Evolutionary conservation across 2,888 invertebrate species (phyloP).

Genomic region (Napeogenes sylphis): DNA sequence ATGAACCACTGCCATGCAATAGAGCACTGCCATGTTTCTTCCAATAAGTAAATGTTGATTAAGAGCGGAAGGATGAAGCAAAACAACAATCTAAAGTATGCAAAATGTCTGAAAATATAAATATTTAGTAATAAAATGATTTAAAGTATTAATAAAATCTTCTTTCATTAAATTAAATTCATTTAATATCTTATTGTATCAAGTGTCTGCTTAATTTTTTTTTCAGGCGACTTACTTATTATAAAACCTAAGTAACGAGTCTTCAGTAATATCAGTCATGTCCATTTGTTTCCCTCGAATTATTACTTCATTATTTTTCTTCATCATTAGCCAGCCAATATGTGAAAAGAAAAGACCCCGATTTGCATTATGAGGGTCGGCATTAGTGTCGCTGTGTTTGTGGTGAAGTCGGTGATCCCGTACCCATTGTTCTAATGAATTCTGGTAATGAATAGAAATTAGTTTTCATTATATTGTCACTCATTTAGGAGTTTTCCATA

Average conservation of each 20-base stretch:
- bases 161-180: background rate
- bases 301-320: conserved; percentile 88
- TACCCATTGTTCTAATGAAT: conserved; percentile 77
- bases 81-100: conserved; percentile 79
- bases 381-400: conserved; percentile 90
- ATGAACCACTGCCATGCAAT: conserved; percentile 84
- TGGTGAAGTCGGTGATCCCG: conserved; percentile 86
- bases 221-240: conserved; percentile 77
- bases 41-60: conserved; percentile 84
- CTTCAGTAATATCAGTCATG: conserved; percentile 84
- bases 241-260: conserved; percentile 85
- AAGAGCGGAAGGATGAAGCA: conserved; percentile 86
- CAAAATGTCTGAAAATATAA: conserved; percentile 78
- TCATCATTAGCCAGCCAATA: conserved; percentile 90
- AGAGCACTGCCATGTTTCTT: conserved; percentile 82
- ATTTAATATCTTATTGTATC: too few relatives aligned
- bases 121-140: conserved; percentile 9
- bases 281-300: conserved; percentile 86
- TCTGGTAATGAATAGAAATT: conserved; percentile 41
- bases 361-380: conserved; percentile 89
- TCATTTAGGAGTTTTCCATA: background rate
- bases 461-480: too few relatives aligned
- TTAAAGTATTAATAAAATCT: background rate
- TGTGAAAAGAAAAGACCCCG: conserved; percentile 94
- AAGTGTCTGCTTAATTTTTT: background rate